These are phyloP conservation scores for Dolichotis patagonum DNA, from an alignment of 2,113 vertebrate genomes.

Conservation along the genomic window DNA sequence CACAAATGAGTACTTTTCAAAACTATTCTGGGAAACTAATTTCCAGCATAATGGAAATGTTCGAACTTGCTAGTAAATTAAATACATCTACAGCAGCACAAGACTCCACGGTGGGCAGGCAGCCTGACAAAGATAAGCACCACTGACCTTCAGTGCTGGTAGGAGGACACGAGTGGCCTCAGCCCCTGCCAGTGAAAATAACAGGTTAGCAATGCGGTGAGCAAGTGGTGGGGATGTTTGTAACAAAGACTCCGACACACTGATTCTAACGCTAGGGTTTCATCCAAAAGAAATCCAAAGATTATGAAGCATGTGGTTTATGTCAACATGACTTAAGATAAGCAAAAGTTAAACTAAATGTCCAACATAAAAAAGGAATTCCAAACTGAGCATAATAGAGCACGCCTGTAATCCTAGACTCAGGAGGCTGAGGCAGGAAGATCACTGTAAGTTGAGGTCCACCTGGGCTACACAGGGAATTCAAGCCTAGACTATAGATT, in stretches of 20 bases:
- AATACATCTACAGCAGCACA: not conserved
- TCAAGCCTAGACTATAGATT: not conserved
- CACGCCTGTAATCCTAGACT: not conserved
- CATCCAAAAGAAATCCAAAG: not conserved
- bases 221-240: not conserved
- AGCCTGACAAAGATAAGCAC: not conserved
- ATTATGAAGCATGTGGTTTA: not conserved
- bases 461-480: not conserved
- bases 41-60: constrained; percentile 24
- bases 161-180: not conserved
- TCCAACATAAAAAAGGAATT: not conserved
- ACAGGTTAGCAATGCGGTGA: not conserved
- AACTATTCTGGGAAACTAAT: constrained; percentile 55
- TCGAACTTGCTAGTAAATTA: constrained; percentile 31
- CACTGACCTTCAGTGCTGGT: not conserved
- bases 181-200: not conserved
- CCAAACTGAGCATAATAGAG: not conserved
- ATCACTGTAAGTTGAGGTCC: not conserved
- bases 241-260: not conserved
- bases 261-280: not conserved
- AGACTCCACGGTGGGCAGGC: not conserved
- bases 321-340: constrained; percentile 5
- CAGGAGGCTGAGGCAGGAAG: not conserved
- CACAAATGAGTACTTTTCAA: constrained; percentile 52
- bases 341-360: not conserved